Conservation (phyloP, 2,113 vertebrate genomes). For the Aphyosemion australe region DNA sequence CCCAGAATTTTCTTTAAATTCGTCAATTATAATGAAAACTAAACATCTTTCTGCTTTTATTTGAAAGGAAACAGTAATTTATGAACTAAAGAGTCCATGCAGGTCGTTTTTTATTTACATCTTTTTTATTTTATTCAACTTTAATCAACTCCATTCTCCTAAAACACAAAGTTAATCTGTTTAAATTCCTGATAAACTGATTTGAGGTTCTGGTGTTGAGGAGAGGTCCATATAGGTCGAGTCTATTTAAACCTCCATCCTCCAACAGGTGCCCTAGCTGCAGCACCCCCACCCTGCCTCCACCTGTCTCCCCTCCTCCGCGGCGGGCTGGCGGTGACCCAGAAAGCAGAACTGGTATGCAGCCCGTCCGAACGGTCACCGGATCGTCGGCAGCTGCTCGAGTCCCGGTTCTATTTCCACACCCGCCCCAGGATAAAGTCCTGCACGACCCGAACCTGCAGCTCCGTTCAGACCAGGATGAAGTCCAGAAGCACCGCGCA, state of each 20-base stretch:
- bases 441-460: slow-evolving; percentile 36
- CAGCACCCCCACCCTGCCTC: slow-evolving; percentile 41
- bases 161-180: too few species aligned
- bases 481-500: slow-evolving; percentile 73
- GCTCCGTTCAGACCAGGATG: slow-evolving; percentile 64
- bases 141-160: too few species aligned
- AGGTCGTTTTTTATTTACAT: too few species aligned
- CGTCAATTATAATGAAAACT: too few species aligned
- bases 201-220: background rate
- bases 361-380: slow-evolving; percentile 74
- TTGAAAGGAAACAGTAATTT: too few species aligned
- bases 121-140: too few species aligned
- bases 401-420: slow-evolving; percentile 80
- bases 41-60: too few species aligned
- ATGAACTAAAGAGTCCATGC: too few species aligned
- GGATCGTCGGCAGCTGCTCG: slow-evolving; percentile 82
- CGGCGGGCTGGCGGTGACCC: slow-evolving; percentile 61
- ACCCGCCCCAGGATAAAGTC: slow-evolving; percentile 66
- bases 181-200: too few species aligned
- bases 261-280: slow-evolving; percentile 76
- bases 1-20: too few species aligned
- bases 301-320: slow-evolving; percentile 80
- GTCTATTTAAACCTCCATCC: slow-evolving; percentile 61
- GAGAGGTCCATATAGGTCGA: slow-evolving; percentile 15
- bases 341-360: slow-evolving; percentile 81